Conservation (phyloP, 2,888 invertebrate species). For the Drosophila atripex region DNA sequence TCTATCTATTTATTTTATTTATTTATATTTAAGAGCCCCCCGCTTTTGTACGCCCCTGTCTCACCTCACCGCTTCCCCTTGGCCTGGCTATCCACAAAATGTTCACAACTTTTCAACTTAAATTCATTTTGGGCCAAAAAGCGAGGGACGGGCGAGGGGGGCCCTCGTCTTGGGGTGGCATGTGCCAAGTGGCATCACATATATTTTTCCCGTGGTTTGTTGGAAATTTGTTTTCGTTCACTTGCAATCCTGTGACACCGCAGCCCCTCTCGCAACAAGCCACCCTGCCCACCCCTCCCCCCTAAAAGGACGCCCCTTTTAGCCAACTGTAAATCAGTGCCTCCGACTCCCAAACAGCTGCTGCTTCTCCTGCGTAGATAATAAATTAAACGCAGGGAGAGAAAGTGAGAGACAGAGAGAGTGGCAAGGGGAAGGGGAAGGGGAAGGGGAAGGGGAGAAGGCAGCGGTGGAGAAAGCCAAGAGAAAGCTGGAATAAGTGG, state of each 20-base stretch:
- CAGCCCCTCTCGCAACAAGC: slow-evolving; percentile 36
- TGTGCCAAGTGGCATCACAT: slow-evolving; percentile 70
- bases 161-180: not conserved
- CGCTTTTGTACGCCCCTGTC: not conserved
- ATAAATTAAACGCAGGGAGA: slow-evolving; percentile 72
- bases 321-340: slow-evolving; percentile 69
- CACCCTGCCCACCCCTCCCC: not conserved
- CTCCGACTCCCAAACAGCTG: slow-evolving; percentile 61
- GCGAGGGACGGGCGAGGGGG: not conserved
- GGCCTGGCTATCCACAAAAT: slow-evolving; percentile 60
- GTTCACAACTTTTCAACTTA: slow-evolving; percentile 79
- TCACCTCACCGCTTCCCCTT: not conserved
- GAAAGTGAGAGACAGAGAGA: slow-evolving; percentile 29
- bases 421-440: no score
- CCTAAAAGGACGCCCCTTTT: slow-evolving; percentile 9
- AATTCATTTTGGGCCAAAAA: slow-evolving; percentile 69
- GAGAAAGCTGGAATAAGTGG: slow-evolving; percentile 18
- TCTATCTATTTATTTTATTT: not conserved
- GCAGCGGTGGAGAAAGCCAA: not conserved
- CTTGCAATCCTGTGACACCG: slow-evolving; percentile 74
- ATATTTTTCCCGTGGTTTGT: slow-evolving; percentile 73
- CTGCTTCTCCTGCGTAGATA: slow-evolving; percentile 58
- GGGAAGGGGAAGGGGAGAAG: no score
- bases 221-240: slow-evolving; percentile 78
- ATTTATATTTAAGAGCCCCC: not conserved